Evolutionary conservation across 2,797 vertebrate genomes (phyloP), one percentile per base, ranked within the genome.

Genomic region (Gymnopithys bicolor): DNA sequence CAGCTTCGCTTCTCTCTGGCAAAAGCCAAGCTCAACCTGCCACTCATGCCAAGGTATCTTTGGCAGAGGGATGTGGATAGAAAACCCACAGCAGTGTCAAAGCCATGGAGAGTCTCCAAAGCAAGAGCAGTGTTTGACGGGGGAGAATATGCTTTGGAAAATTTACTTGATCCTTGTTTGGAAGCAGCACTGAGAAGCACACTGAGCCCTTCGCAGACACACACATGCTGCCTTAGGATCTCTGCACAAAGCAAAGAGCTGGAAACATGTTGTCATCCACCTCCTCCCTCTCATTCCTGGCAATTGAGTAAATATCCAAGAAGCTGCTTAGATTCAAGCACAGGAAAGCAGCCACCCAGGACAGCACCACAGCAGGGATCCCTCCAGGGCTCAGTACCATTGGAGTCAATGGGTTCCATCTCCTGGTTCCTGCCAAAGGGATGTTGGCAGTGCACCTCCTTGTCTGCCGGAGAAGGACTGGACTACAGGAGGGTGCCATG

Each of bases 91-190:
- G 91, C 93, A 88, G 76, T 94, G 91, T 95, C 87, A 96, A 68
- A 94, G 86, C 39, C 27, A 4, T 96, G 95, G 95, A 85, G 62
- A 22, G 48, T 41, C 96, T 97, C 96, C 97, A 97, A 79, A 92
- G 89, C 0, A 27, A 80, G 88, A 84, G 92, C 83, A 18, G 87
- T 7, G 76, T 94, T 94, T 94, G 96, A 96, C 15, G 90, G 87
- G 89, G 83, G 92, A 97, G 96, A 96, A 96, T 87, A 84, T 95
- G 92, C 94, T 91, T 95, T 89, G 91, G 91, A 97, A 97, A 96
- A 87, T 92, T 75, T 64, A 62, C 94, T 94, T 93, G 96, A 95
- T 95, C 94, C 92, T 93, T 90, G 93, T 91, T 94, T 91, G 94
- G 92, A 96, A 96, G 94, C 86, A 64, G 92, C 39, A 3, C 89